These are phyloP conservation scores for Megaptera novaeangliae DNA, from an alignment of 2,113 vertebrate genomes.

Conservation along the genomic window DNA sequence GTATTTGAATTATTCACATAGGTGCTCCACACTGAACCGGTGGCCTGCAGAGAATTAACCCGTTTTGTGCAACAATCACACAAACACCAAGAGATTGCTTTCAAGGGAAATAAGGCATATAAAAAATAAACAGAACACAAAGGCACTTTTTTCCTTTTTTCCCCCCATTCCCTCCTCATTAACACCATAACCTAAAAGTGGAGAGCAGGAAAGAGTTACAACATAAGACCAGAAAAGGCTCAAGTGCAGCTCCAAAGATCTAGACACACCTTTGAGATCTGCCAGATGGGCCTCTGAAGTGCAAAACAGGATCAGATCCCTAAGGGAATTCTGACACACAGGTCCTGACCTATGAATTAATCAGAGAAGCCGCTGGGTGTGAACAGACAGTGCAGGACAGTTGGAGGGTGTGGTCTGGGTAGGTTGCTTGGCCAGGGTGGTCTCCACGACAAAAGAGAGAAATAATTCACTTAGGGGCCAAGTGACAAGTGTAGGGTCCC, in stretches of 20 bases:
- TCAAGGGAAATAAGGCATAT: background rate
- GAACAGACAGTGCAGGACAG: background rate
- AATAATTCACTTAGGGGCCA: background rate
- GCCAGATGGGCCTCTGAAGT: background rate
- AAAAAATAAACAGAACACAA: background rate
- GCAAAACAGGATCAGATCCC: background rate
- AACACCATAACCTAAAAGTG: background rate
- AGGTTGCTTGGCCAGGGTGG: background rate
- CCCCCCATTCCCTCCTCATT: background rate
- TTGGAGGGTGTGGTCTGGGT: background rate
- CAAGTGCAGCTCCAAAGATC: background rate
- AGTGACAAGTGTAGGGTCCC: background rate
- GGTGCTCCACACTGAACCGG: background rate
- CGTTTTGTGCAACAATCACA: background rate
- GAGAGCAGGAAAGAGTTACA: background rate
- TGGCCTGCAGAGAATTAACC: background rate
- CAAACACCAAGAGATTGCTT: background rate
- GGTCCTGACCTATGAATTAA: constrained; percentile 9
- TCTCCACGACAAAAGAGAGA: background rate
- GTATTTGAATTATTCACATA: background rate
- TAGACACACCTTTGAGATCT: background rate
- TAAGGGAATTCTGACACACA: background rate
- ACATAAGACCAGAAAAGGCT: background rate
- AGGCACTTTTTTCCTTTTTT: background rate
- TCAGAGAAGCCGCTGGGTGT: background rate